Evolutionary conservation across 2,888 invertebrate species (phyloP).

Genomic region (Drosophila merina): DNA sequence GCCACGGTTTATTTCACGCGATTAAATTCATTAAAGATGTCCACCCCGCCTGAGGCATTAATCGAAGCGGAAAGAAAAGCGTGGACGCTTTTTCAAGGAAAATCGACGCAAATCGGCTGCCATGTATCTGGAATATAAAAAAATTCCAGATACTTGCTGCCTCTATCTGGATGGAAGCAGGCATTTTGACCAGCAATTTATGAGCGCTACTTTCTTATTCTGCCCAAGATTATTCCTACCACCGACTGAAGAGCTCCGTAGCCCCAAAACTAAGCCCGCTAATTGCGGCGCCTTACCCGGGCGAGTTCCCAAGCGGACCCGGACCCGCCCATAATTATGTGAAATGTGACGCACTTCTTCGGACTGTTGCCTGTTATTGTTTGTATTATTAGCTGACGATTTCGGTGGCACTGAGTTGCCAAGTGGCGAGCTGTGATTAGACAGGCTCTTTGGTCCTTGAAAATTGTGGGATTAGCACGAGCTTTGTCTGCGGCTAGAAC

Average conservation of each 20-base stretch:
- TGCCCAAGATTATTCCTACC: neutral
- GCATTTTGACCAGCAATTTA: conserved; percentile 62
- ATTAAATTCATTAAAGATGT: conserved; percentile 82
- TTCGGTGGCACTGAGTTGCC: conserved; percentile 50
- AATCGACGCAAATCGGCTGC: conserved; percentile 40
- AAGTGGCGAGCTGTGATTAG: conserved; percentile 45
- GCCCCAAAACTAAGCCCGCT: conserved; percentile 75
- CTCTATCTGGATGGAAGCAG: conserved; percentile 68
- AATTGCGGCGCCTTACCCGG: conserved; percentile 78
- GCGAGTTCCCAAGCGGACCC: conserved; percentile 3
- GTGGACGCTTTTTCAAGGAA: conserved; percentile 9
- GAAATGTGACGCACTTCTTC: conserved; percentile 55
- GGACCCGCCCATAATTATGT: conserved; percentile 53
- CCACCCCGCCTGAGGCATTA: conserved; percentile 53
- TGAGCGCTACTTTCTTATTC: conserved; percentile 33
- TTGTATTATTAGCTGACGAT: conserved; percentile 75
- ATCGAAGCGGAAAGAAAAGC: conserved; percentile 54
- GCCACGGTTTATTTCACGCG: conserved; percentile 76
- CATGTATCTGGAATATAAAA: conserved; percentile 41
- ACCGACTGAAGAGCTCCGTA: conserved; percentile 28
- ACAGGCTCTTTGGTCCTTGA: conserved; percentile 26
- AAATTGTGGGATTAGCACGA: conserved; percentile 60
- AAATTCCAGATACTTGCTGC: conserved; percentile 61
- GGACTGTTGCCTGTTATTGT: conserved; percentile 58
- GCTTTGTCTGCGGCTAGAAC: conserved; percentile 55